phyloP scores from a whole-genome alignment of 2,888 invertebrate species.

The Muschampia plurimacula region DNA sequence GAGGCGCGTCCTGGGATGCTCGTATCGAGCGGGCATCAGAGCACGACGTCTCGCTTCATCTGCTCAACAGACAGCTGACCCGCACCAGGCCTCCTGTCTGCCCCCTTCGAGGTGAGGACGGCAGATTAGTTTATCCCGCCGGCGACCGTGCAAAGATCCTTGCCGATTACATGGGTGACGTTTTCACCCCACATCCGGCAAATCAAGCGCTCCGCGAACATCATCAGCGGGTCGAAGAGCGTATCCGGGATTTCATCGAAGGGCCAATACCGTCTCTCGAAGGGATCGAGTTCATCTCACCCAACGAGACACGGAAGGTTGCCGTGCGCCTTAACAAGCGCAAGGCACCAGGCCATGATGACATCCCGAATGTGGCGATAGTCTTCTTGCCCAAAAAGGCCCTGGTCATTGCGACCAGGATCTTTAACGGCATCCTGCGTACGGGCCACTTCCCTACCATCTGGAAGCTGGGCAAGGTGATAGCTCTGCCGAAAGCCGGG shows the following conservation, averaged over 20 bases:
- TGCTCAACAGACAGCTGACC: conserved; percentile 14
- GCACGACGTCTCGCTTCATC: not conserved
- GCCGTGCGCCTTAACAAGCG: not conserved
- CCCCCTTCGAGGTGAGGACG: not conserved
- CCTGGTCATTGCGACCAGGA: not conserved
- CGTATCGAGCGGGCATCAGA: not conserved
- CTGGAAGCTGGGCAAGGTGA: conserved; percentile 10
- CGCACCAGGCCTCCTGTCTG: not conserved
- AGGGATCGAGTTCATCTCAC: not conserved
- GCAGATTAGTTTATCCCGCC: not conserved
- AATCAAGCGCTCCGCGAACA: not conserved
- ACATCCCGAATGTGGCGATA: not conserved
- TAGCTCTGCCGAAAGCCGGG: too few relatives aligned
- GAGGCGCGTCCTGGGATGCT: not conserved
- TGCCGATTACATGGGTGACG: not conserved
- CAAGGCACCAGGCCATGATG: conserved; percentile 16
- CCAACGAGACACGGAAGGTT: not conserved
- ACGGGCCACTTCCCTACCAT: conserved; percentile 9
- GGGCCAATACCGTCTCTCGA: too few relatives aligned
- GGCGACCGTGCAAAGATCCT: not conserved
- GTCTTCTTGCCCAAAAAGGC: not conserved
- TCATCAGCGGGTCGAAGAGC: not conserved
- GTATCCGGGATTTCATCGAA: not conserved
- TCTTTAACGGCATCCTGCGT: not conserved
- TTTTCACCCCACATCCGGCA: conserved; percentile 5